Conservation (phyloP, 37 sponge, comb jelly and placozoan species). For the Mnemiopsis leidyi region DNA sequence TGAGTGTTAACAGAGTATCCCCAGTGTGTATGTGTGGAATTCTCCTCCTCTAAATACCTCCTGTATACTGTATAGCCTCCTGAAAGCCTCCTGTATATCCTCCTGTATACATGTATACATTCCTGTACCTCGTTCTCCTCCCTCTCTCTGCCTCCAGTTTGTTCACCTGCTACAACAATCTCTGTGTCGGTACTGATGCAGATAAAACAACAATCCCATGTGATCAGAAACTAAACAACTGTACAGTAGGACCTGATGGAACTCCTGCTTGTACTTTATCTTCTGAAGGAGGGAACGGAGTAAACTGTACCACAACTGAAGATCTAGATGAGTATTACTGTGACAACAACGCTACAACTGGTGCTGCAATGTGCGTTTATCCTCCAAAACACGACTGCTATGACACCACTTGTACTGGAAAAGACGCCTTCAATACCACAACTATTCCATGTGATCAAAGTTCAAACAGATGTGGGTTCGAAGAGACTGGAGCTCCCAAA, state of each 20-base stretch:
- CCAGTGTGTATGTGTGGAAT: no score
- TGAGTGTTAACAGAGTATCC: no score
- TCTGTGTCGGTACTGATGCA: not conserved
- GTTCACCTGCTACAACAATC: not conserved
- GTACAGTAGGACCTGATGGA: not conserved
- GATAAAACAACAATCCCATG: not conserved
- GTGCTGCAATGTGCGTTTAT: not conserved
- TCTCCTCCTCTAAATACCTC: no score
- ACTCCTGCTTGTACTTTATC: not conserved
- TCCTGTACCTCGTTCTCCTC: not conserved
- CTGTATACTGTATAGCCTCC: no score
- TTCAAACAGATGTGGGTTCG: not conserved
- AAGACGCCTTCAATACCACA: not conserved
- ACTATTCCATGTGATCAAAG: not conserved
- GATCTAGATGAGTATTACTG: not conserved
- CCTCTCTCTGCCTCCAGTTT: not conserved
- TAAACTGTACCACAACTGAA: not conserved
- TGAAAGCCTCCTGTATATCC: no score
- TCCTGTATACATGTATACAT: not conserved
- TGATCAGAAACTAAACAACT: not conserved
- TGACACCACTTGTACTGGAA: not conserved
- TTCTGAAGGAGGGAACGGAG: not conserved
- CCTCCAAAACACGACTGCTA: constrained; percentile 16
- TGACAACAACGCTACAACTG: not conserved
- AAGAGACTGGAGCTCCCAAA: not conserved